Evolutionary conservation across 2,797 vertebrate species (phyloP), one percentile per base, ranked within the genome.

Genomic region (Myoxocephalus aenaeus): DNA sequence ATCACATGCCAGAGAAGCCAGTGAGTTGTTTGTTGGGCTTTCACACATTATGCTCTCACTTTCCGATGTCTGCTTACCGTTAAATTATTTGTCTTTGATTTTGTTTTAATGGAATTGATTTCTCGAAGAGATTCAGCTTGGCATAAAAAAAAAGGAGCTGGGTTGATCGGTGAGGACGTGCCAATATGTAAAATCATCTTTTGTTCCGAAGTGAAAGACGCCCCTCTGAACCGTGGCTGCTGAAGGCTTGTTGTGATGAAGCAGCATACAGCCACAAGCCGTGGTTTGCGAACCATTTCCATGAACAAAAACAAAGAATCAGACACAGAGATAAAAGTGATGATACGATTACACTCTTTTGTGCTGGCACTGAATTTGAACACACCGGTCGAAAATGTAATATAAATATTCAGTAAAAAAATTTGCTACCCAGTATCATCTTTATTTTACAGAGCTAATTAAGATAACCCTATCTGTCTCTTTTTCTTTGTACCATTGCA

Each of bases 1-100:
- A 90, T 93, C 87, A 90, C 91, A 93, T 91, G 91, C 89, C 91
- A 93, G 89, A 89, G 92, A 94, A 94, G 92, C 92, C 87, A 92
- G 90, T 90, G 86, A 92, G 92, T 92, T 93, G 85, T 93, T 92
- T 92, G 88, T 91, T 88, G 84, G 90, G 86, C 82, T 93, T 93
- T 94, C 86, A 88, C 90, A 94, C 90, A 87, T 93, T 85, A 82
- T 81, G 77, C 82, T 86, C 82, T 81, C 80, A 80, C 73, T 90
- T 88, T 90, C 58, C 59, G 40, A 73, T 80, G 76, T 80, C 81
- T 79, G 62, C 70, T 85, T 62, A 75, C 59, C 27, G 65, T 85
- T 80, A 73, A 78, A 82, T 82, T 61, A 69, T 87, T 92, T 82
- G 56, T 62, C 62, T 82, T 67, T 73, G 48, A 83, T 84, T 86